Percentiles rank a stretch among this genome's conserved stretches.
phyloP scores from a whole-genome alignment of 2,888 invertebrate genomes.

The Coremacera marginata region DNA sequence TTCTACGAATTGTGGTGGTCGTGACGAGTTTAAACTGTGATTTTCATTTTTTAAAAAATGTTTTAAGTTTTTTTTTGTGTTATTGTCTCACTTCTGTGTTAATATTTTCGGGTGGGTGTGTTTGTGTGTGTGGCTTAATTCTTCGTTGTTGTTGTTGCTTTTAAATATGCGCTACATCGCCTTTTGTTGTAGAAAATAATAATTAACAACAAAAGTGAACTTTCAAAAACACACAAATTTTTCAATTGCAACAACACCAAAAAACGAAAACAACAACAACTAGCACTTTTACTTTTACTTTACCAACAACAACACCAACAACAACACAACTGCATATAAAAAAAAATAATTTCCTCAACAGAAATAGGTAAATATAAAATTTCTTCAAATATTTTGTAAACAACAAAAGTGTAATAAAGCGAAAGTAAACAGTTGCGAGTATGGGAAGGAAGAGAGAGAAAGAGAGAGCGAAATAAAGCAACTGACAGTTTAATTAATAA shows the following conservation, averaged over 20 bases:
- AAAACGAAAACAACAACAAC: background rate
- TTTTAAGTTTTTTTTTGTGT: background rate
- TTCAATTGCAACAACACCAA: background rate
- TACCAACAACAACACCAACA: background rate
- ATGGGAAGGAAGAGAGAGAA: too few species aligned
- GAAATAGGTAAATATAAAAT: too few species aligned
- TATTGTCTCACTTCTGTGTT: background rate
- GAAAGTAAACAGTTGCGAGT: too few species aligned
- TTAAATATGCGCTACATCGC: background rate
- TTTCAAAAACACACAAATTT: background rate
- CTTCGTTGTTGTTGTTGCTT: background rate
- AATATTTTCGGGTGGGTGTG: background rate
- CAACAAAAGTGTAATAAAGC: too few species aligned
- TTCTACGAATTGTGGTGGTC: background rate
- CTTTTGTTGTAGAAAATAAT: background rate
- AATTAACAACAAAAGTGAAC: background rate
- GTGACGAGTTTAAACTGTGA: slow-evolving; percentile 12
- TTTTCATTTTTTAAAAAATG: background rate
- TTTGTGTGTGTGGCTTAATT: background rate
- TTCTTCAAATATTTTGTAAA: too few species aligned
- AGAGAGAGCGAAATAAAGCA: too few species aligned
- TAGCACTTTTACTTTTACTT: background rate
- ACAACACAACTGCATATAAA: background rate
- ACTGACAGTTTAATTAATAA: too few species aligned
- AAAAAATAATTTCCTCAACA: too few species aligned